Conservation (phyloP, 2,113 vertebrate genomes). For the Gymnorhina tibicen region DNA sequence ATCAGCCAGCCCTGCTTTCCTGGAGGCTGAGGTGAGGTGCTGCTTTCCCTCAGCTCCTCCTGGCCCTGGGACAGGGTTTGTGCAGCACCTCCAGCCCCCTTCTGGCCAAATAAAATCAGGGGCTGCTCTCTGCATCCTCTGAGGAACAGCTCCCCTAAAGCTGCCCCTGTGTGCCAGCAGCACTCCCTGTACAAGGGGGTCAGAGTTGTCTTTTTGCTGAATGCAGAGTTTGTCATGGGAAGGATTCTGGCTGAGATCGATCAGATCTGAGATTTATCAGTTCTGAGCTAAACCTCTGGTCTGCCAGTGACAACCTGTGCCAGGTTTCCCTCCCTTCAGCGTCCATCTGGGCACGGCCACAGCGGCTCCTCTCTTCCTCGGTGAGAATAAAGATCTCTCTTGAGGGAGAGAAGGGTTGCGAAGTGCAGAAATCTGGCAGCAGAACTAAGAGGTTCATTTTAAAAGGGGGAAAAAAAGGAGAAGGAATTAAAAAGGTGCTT, state of each 20-base stretch:
- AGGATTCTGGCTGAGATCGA: neutral
- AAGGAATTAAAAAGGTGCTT: neutral
- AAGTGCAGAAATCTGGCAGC: neutral
- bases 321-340: neutral
- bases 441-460: neutral
- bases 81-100: neutral
- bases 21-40: neutral
- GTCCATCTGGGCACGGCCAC: neutral
- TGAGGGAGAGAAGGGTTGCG: neutral
- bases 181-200: no score
- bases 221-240: neutral
- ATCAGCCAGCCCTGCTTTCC: neutral
- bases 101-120: neutral
- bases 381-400: neutral
- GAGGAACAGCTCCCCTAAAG: neutral
- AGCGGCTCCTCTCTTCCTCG: neutral
- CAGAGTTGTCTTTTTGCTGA: accelerated
- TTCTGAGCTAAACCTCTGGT: neutral
- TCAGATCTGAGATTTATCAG: neutral
- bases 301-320: neutral
- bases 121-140: neutral
- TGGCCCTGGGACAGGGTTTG: neutral
- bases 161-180: no score
- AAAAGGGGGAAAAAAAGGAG: neutral
- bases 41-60: neutral